These are phyloP conservation scores for Listronotus bonariensis DNA, from an alignment of 1,140 invertebrate species.

Conservation along the genomic window DNA sequence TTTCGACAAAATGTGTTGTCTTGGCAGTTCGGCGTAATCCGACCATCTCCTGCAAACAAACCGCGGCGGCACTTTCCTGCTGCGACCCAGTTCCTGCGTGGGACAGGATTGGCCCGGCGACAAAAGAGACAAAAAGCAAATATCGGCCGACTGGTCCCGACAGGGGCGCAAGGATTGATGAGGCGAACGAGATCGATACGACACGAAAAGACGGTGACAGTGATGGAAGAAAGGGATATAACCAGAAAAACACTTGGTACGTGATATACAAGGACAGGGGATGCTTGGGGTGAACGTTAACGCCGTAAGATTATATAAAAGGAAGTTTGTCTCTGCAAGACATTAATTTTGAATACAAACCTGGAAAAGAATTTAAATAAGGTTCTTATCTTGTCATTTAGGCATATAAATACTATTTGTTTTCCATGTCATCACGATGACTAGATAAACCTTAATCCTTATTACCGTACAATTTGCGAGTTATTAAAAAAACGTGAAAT, in stretches of 20 bases:
- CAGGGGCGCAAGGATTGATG: slow-evolving; percentile 7
- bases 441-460: no score
- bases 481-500: no score
- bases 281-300: background rate
- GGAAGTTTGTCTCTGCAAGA: no score
- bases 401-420: no score
- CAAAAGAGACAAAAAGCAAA: slow-evolving; percentile 11
- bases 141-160: slow-evolving; percentile 5
- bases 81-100: background rate
- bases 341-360: no score
- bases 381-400: no score
- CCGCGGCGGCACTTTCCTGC: slow-evolving; percentile 2
- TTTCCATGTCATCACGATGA: no score
- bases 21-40: slow-evolving; percentile 1
- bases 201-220: slow-evolving; percentile 4
- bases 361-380: no score
- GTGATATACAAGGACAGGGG: background rate
- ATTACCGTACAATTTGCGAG: no score
- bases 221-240: background rate
- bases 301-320: no score
- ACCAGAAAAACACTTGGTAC: background rate
- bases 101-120: background rate
- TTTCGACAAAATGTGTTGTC: background rate
- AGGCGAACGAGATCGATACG: slow-evolving; percentile 5
- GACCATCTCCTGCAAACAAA: slow-evolving; percentile 5